Evolutionary conservation across 2,113 vertebrate species (phyloP).

Genomic region (Phaetusa simplex): DNA sequence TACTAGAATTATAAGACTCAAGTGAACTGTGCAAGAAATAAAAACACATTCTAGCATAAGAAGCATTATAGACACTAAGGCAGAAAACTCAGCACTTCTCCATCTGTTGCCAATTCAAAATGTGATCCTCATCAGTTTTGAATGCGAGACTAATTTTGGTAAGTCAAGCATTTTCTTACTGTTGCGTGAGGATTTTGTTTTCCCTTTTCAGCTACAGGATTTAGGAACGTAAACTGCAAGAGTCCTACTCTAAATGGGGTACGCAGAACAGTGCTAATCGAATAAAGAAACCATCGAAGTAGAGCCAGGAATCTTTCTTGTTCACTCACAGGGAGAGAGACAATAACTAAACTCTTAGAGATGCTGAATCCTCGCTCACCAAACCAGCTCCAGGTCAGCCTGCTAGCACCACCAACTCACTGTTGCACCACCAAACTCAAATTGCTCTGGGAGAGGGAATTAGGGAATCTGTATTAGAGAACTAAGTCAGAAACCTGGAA

Average conservation of each 20-base stretch:
- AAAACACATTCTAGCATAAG: slow-evolving; percentile 70
- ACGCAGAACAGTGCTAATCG: background rate
- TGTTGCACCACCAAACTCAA: no score
- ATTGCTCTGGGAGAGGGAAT: background rate
- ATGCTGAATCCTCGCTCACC: background rate
- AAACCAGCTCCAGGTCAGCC: background rate
- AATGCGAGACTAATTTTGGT: slow-evolving; percentile 63
- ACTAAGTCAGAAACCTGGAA: background rate
- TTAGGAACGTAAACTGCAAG: background rate
- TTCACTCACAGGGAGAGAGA: background rate
- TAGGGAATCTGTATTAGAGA: background rate
- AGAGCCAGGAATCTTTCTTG: background rate
- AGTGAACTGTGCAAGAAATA: slow-evolving; percentile 70
- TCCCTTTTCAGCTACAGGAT: slow-evolving; percentile 34
- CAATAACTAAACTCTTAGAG: background rate
- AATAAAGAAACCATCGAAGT: background rate
- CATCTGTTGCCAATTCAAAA: slow-evolving; percentile 77
- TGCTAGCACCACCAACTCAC: background rate
- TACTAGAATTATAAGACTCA: slow-evolving; percentile 51
- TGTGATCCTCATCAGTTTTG: slow-evolving; percentile 70
- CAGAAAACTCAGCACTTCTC: slow-evolving; percentile 74
- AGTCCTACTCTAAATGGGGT: background rate
- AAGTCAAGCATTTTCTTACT: slow-evolving; percentile 46
- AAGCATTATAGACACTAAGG: slow-evolving; percentile 65
- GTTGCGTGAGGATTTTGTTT: slow-evolving; percentile 8